Evolutionary conservation across 2,888 invertebrate species (phyloP), one percentile per base, ranked within the genome.

Genomic region (Campoplex nolae): DNA sequence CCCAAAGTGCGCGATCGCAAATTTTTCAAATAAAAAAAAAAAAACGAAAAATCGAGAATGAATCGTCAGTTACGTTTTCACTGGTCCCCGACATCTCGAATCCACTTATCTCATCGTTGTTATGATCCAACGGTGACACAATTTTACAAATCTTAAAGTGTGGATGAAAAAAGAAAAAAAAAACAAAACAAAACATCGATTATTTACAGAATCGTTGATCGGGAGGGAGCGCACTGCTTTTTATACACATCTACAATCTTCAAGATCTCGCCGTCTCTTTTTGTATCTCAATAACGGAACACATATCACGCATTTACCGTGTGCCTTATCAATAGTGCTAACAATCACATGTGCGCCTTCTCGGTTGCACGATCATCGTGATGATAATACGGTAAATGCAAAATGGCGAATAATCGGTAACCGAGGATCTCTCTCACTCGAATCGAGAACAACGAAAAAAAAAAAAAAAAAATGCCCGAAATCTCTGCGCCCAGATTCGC

Each of bases 1-100:
- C 83, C 88, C 86, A 84, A 32, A 87, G 89, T 89, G 87, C 80
- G 71, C 67, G 65, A 48, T 78, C 62, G 76, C 68, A 48, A 18
- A 13, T n/a, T 45, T 67, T 45, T 67, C 32, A 58, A 56, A 62
- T 32, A 56, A n/a, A 80, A 70, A 67, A 56, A 13, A 38, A 79
- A 58, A 54, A 6, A 6, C 38, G 38, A 23, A 23, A 23, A 23
- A 42, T 83, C 51, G 67, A 84, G 16, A 62, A 11, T 9, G 1
- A 32, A 62, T 62, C 73, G 83, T 54, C 73, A 70, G 56, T 84
- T 68, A 75, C 58, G 48, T 68, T 75, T 70, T 68, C 79, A 42
- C 75, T 79, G 74, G 62, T 80, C 84, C 75, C 42, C 38, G 79
- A 78, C 48, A 38, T 18, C n/a, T 68, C 77, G 38, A 68, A 56